A percentile compares a stretch with the other conserved stretches of the same genome.
These are phyloP conservation scores for Chelonia mydas DNA, from an alignment of 2,797 vertebrate genomes.

Conservation along the genomic window DNA sequence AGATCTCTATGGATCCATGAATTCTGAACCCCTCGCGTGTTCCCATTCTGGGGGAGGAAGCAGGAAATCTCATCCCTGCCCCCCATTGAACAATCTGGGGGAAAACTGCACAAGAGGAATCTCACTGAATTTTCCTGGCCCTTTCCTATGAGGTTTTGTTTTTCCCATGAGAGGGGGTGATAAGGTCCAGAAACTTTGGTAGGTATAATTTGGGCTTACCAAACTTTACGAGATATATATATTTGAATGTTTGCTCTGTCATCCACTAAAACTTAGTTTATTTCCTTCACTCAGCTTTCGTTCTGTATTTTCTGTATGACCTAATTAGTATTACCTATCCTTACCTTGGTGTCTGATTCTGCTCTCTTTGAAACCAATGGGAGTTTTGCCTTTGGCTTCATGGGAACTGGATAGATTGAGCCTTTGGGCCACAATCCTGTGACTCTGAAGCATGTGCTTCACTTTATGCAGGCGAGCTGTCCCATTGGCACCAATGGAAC, in stretches of 20 bases:
- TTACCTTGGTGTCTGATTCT: background rate
- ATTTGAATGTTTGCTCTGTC: background rate
- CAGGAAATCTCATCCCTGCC: fast-evolving
- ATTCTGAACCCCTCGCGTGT: background rate
- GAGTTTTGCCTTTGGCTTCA: background rate
- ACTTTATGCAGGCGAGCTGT: background rate
- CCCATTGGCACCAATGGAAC: background rate
- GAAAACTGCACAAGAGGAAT: background rate
- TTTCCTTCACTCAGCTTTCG: background rate
- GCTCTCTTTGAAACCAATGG: background rate
- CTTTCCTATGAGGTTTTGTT: background rate
- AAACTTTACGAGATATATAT: background rate
- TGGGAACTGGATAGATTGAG: background rate
- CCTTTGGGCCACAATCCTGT: background rate
- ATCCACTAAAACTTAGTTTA: background rate
- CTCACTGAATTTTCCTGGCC: background rate
- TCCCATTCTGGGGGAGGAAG: background rate
- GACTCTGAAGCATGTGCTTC: background rate
- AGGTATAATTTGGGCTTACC: background rate
- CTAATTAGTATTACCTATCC: background rate
- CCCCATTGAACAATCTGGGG: background rate
- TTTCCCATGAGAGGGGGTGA: background rate
- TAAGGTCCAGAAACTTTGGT: background rate
- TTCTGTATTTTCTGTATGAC: background rate
- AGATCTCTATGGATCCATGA: background rate